A percentile compares a stretch with the other conserved stretches of the same genome.
Evolutionary conservation across 92 coral and sea anemone genomes (phyloP).

Genomic region (Porites cylindrica): DNA sequence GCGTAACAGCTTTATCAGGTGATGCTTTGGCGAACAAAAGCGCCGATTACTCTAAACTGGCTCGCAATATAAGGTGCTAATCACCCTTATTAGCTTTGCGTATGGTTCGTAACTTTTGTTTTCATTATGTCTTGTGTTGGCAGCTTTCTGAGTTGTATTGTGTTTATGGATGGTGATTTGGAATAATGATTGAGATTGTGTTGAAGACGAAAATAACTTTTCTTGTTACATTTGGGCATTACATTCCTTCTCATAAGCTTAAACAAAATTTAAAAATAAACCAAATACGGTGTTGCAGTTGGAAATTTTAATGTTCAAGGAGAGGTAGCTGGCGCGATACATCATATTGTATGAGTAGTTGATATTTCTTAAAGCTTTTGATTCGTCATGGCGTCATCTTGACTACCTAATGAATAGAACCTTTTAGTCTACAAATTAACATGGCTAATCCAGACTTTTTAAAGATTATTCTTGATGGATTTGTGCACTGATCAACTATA

Average conservation of each 20-base stretch:
- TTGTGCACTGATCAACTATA: background rate
- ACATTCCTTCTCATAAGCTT: background rate
- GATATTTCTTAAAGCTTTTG: background rate
- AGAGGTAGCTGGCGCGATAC: background rate
- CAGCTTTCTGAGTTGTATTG: background rate
- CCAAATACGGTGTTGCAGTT: background rate
- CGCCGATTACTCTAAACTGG: slow-evolving; percentile 21
- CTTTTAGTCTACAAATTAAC: background rate
- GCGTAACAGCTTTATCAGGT: slow-evolving; percentile 77
- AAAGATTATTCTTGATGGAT: slow-evolving; percentile 1
- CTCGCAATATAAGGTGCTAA: slow-evolving; percentile 13
- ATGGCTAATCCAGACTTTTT: background rate
- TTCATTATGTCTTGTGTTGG: background rate
- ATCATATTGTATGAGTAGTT: background rate
- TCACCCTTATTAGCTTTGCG: slow-evolving; percentile 1
- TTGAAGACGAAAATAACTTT: background rate
- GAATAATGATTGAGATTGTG: background rate
- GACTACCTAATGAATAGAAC: background rate
- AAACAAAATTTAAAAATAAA: background rate
- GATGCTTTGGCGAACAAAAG: slow-evolving; percentile 33
- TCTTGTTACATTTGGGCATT: background rate
- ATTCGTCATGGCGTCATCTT: slow-evolving; percentile 7
- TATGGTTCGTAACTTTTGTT: background rate
- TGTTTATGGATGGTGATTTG: background rate
- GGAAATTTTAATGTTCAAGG: no score